phyloP scores from a whole-genome alignment of 1,140 invertebrate genomes.

The Saccostrea echinata region DNA sequence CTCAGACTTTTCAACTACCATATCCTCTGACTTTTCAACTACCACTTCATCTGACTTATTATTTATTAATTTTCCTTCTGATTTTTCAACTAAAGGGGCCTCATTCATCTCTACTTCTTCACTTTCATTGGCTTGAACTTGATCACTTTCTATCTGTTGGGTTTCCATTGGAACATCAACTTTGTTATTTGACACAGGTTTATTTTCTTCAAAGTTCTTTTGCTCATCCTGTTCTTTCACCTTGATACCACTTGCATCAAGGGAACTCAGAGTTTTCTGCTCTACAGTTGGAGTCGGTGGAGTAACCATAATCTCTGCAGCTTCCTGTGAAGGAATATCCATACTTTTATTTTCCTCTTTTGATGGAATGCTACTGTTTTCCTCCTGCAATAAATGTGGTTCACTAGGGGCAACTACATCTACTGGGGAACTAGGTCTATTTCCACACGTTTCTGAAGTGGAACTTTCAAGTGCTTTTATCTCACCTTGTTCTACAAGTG shows the following conservation, averaged over 20 bases:
- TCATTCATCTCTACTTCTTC: background rate
- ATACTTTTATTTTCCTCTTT: slow-evolving; percentile 3
- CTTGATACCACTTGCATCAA: background rate
- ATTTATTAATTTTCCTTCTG: background rate
- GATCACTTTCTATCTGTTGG: background rate
- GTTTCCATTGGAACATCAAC: background rate
- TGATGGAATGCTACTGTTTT: background rate
- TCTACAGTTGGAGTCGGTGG: slow-evolving; percentile 33
- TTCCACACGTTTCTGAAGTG: slow-evolving; percentile 12
- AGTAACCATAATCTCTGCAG: background rate
- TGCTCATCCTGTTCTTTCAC: background rate
- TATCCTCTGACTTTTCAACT: background rate
- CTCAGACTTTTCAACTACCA: background rate
- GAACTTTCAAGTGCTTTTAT: background rate
- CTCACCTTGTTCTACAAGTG: slow-evolving; percentile 17
- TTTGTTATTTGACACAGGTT: background rate
- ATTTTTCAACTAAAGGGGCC: background rate
- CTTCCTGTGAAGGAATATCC: slow-evolving; percentile 31
- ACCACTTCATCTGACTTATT: too few relatives aligned
- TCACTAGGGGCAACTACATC: slow-evolving; percentile 35
- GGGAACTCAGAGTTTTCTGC: background rate
- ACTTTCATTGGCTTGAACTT: background rate
- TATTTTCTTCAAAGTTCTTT: background rate
- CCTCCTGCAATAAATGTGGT: slow-evolving; percentile 16
- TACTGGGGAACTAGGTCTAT: slow-evolving; percentile 33